Conservation (phyloP, 1,140 invertebrate genomes). For the Drosophila tsacasi region DNA sequence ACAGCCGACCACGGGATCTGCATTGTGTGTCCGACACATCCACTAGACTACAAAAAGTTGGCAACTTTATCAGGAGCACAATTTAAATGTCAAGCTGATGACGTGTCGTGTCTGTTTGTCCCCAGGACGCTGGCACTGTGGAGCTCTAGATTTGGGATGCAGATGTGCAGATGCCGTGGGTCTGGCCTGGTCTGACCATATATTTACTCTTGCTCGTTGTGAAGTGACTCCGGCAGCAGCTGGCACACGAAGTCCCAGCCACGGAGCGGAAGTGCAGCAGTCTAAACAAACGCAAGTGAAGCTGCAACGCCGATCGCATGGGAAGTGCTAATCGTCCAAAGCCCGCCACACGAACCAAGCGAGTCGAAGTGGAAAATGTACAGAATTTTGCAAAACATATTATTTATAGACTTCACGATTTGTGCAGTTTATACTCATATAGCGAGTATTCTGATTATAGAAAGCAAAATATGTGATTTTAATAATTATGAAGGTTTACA, state of each 20-base stretch:
- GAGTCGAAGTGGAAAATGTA: not conserved
- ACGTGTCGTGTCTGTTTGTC: slow-evolving; percentile 74
- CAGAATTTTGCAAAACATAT: not conserved
- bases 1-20: slow-evolving; percentile 50
- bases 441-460: not conserved
- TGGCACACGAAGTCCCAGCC: slow-evolving; percentile 38
- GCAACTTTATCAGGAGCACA: slow-evolving; percentile 81
- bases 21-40: slow-evolving; percentile 39
- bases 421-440: not conserved
- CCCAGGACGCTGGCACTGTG: slow-evolving; percentile 39
- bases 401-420: not conserved
- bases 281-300: slow-evolving; percentile 74
- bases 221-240: slow-evolving; percentile 56
- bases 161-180: slow-evolving; percentile 26
- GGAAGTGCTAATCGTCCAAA: slow-evolving; percentile 77
- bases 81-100: slow-evolving; percentile 80
- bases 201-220: slow-evolving; percentile 1
- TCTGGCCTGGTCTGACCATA: slow-evolving; percentile 23
- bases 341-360: slow-evolving; percentile 58
- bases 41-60: slow-evolving; percentile 61
- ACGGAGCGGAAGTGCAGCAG: slow-evolving; percentile 76
- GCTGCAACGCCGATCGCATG: slow-evolving; percentile 42
- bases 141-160: slow-evolving; percentile 11
- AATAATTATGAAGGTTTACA: not conserved
- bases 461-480: not conserved